Percentiles rank a stretch among this genome's conserved stretches.
Evolutionary conservation across 1,140 invertebrate genomes (phyloP).

Genomic region (Apis dorsata): DNA sequence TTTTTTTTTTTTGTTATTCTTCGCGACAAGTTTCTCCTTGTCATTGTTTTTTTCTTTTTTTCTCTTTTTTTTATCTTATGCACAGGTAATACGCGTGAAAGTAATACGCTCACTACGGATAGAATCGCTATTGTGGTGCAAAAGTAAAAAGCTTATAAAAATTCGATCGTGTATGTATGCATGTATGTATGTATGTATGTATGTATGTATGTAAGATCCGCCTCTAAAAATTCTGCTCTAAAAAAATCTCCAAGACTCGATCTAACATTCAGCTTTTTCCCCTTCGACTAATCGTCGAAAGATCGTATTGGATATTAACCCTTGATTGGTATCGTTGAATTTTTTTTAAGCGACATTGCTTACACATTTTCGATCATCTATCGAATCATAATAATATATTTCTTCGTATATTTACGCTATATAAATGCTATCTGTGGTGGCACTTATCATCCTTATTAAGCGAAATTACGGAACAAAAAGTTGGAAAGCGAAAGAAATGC

Average conservation of each 20-base stretch:
- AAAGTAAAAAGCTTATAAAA: slow-evolving; percentile 57
- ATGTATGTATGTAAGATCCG: neutral
- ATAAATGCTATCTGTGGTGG: too few relatives aligned
- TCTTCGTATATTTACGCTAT: too few relatives aligned
- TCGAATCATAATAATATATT: too few relatives aligned
- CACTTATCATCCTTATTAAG: too few relatives aligned
- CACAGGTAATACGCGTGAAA: slow-evolving; percentile 13
- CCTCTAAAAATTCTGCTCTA: slow-evolving; percentile 14
- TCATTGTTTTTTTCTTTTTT: too few relatives aligned
- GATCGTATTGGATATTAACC: neutral
- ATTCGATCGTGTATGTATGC: slow-evolving; percentile 16
- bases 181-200: neutral
- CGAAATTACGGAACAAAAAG: too few relatives aligned
- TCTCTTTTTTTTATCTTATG: neutral
- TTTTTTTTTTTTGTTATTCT: neutral
- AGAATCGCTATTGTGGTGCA: slow-evolving; percentile 47
- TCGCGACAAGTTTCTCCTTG: neutral
- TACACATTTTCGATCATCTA: too few relatives aligned
- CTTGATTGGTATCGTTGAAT: neutral
- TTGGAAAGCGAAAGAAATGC: too few relatives aligned
- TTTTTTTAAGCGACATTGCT: too few relatives aligned
- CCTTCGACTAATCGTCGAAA: neutral
- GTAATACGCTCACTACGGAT: slow-evolving; percentile 17
- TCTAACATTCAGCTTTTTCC: neutral
- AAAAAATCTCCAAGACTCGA: neutral